phyloP scores from a whole-genome alignment of 1,140 invertebrate species.

The Camponotus floridanus region DNA sequence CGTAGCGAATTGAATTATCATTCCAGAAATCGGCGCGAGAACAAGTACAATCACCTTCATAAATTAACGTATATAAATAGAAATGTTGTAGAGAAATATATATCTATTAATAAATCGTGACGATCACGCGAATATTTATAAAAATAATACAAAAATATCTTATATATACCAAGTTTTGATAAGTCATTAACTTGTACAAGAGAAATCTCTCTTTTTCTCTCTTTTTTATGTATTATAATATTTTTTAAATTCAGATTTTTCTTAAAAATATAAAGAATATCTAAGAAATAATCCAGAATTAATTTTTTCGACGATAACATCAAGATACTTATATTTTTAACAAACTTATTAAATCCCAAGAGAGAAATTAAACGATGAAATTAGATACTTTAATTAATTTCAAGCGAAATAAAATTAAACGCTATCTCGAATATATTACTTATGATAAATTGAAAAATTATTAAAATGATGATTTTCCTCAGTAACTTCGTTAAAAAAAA shows the following conservation, averaged over 20 bases:
- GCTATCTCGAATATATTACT: neutral
- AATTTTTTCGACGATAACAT: neutral
- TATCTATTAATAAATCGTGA: neutral
- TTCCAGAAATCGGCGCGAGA: slow-evolving; percentile 49
- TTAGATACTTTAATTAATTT: neutral
- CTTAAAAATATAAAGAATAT: neutral
- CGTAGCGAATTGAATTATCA: slow-evolving; percentile 56
- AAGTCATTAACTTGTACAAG: neutral
- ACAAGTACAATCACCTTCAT: slow-evolving; percentile 45
- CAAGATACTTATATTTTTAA: neutral
- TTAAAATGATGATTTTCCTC: neutral
- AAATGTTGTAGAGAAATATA: neutral
- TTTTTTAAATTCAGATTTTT: slow-evolving; percentile 4
- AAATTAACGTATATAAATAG: neutral
- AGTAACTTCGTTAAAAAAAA: neutral
- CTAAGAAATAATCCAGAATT: neutral
- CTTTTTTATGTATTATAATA: neutral
- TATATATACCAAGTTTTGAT: neutral
- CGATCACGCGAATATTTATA: neutral
- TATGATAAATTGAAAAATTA: neutral
- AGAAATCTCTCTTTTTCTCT: neutral
- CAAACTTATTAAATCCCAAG: neutral
- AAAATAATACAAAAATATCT: neutral
- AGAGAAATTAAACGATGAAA: neutral
- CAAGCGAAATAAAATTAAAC: neutral